phyloP scores from a whole-genome alignment of 2,113 vertebrate species.

The Sinocyclocheilus maitianheensis region DNA sequence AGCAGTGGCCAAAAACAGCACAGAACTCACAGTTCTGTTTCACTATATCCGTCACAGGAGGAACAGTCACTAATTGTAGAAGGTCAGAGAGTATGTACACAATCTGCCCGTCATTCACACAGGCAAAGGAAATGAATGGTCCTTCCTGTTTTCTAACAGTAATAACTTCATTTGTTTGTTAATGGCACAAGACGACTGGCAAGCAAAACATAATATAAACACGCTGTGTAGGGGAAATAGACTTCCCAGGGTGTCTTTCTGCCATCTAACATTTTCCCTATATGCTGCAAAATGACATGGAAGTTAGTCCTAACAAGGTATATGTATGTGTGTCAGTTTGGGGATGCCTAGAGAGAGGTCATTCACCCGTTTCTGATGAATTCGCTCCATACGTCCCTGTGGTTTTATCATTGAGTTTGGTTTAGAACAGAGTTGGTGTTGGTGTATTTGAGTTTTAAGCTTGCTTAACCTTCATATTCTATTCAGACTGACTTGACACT shows the following conservation, averaged over 20 bases:
- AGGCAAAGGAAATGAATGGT: conserved; percentile 30
- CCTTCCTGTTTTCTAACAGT: not conserved
- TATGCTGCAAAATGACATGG: not conserved
- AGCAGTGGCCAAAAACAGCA: not conserved
- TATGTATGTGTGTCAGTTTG: not conserved
- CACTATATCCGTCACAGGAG: not conserved
- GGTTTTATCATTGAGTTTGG: not conserved
- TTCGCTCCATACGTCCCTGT: not conserved
- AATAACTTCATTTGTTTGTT: not conserved
- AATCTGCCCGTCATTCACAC: conserved; percentile 8
- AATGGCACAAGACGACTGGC: not conserved
- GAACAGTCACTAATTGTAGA: conserved; percentile 8
- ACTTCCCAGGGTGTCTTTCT: not conserved
- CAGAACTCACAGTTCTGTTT: not conserved
- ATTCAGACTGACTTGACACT: not conserved
- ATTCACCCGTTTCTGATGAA: not conserved
- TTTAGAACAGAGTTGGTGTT: not conserved
- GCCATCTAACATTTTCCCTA: not conserved
- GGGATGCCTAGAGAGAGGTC: not conserved
- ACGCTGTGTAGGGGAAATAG: not conserved
- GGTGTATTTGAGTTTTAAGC: not conserved
- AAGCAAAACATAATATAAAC: not conserved
- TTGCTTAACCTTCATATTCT: not conserved
- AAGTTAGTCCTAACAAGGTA: not conserved
- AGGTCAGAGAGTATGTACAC: not conserved